A percentile compares a stretch with the other conserved stretches of the same genome.
Conservation (phyloP, 2,797 vertebrate genomes). For the Anas acuta region DNA sequence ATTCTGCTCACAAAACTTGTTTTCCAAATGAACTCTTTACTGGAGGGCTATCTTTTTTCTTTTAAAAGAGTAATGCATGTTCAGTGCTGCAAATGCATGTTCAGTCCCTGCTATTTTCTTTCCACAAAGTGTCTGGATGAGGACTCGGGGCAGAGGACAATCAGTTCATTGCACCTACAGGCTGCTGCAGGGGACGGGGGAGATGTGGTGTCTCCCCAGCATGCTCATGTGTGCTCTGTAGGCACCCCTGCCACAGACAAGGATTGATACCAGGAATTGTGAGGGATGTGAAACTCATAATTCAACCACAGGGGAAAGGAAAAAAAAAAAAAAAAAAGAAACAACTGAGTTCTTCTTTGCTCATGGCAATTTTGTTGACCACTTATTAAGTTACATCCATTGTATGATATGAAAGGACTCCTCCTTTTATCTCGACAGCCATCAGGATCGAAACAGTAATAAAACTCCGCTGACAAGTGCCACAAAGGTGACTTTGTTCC, state of each 20-base stretch:
- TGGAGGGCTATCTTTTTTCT: not conserved
- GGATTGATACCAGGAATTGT: not conserved
- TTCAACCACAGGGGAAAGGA: not conserved
- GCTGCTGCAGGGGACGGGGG: rapidly evolving
- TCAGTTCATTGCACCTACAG: no score
- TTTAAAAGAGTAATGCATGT: not conserved
- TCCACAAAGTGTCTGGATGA: not conserved
- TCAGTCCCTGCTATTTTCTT: not conserved
- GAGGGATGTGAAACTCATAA: not conserved
- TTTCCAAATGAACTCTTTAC: not conserved
- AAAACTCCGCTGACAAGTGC: constrained; percentile 55
- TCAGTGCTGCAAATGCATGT: not conserved
- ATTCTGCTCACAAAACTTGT: not conserved
- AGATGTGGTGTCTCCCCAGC: not conserved
- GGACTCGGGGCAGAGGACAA: not conserved
- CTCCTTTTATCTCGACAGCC: constrained; percentile 44
- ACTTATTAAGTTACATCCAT: constrained; percentile 39
- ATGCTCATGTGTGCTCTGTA: not conserved
- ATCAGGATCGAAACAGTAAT: constrained; percentile 37
- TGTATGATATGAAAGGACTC: constrained; percentile 11
- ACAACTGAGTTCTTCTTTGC: not conserved
- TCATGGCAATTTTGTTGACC: not conserved
- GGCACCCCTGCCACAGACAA: not conserved
- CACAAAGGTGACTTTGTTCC: constrained; percentile 62
- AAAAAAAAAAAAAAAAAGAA: not conserved